Evolutionary conservation across 2,113 vertebrate species (phyloP), one percentile per base, ranked within the genome.

Genomic region (Thunnus thynnus): DNA sequence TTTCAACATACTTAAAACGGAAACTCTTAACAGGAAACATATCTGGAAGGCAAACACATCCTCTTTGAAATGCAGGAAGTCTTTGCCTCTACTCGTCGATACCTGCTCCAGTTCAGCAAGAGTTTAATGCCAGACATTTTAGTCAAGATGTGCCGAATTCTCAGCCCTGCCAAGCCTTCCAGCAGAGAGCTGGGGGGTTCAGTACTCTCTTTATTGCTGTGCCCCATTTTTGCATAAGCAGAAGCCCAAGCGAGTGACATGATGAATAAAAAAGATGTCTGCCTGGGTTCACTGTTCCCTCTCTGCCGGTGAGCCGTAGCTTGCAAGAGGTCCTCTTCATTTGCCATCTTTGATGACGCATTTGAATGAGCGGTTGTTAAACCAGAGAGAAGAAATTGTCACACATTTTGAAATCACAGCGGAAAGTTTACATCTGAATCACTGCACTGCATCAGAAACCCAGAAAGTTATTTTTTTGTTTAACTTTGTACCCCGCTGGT

Each of bases 111-210:
- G 44, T 47, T 84, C 62, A 73, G 60, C 4, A 4, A 25, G 44
- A 70, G 13, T 57, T 76, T 86, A 76, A 69, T 70, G 61, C 73
- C 79, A 89, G 64, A 58, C 72, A 82, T 85, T 86, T 88, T 46
- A 74, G 41, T 70, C 54, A 20, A 70, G 20, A 70, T 64, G 69
- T 67, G 76, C 77, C 84, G 80, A 72, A 68, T 44, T 63, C n/a
- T 25, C 61, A 11, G 65, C 61, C 63, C 52, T 27, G 30, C 41
- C 62, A 4, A 58, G 72, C 78, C 48, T 52, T 69, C 64, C 84
- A 77, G 80, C 83, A 69, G 76, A 55, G 77, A 84, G 41, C 68
- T 72, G 79, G 68, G 70, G 85, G 80, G 74, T 61, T 83, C 32
- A 41, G 54, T 51, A 1, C 56, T 78, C n/a, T 72, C 74, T 82